phyloP scores from a whole-genome alignment of 2,113 vertebrate genomes.

The Zapornia atra region DNA sequence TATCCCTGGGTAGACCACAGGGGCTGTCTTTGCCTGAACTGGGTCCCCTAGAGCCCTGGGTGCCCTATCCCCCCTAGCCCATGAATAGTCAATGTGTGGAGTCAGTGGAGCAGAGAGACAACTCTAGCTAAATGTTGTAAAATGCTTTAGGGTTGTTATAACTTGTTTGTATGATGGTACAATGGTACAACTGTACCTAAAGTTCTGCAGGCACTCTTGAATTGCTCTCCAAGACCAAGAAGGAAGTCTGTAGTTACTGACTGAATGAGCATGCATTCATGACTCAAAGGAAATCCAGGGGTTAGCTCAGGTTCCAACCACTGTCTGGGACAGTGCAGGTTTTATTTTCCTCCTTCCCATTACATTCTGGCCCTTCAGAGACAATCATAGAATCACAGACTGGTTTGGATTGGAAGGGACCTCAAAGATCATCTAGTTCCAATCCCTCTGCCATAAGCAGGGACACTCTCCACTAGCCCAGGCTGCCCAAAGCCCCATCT shows the following conservation, averaged over 20 bases:
- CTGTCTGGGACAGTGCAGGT: neutral
- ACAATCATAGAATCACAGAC: neutral
- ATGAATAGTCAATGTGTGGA: neutral
- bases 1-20: neutral
- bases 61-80: neutral
- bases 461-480: too few relatives aligned
- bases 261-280: neutral
- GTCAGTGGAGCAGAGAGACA: neutral
- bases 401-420: too few relatives aligned
- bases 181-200: neutral
- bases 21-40: neutral
- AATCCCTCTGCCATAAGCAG: too few relatives aligned
- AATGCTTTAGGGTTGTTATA: neutral
- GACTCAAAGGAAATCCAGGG: neutral
- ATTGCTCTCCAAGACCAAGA: neutral
- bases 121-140: neutral
- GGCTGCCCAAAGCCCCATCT: too few relatives aligned
- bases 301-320: accelerated
- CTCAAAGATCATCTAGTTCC: too few relatives aligned
- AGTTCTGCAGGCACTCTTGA: neutral
- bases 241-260: neutral
- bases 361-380: neutral
- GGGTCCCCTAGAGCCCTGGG: neutral
- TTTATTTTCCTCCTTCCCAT: neutral
- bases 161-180: neutral